phyloP scores from a whole-genome alignment of 2,797 vertebrate species.

The Anabas testudineus region DNA sequence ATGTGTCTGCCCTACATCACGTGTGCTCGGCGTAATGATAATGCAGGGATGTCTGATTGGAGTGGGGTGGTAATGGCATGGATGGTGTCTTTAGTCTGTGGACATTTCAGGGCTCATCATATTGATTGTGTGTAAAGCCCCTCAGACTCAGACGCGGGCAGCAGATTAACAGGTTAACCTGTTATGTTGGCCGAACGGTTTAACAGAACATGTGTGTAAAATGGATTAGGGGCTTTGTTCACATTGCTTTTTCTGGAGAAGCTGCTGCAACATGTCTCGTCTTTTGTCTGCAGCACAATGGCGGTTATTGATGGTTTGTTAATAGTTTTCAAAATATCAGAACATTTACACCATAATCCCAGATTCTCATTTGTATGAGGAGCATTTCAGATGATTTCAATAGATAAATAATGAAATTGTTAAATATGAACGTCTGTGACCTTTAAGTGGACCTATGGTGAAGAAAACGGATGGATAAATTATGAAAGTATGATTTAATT shows the following conservation, averaged over 20 bases:
- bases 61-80: constrained; percentile 42
- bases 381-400: no score
- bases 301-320: background rate
- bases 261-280: constrained; percentile 10
- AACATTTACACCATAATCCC: background rate
- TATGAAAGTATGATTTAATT: no score
- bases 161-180: constrained; percentile 80
- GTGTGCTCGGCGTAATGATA: constrained; percentile 40
- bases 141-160: constrained; percentile 54
- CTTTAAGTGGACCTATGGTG: no score
- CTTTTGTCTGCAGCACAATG: background rate
- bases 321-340: background rate
- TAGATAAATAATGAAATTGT: no score
- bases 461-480: no score
- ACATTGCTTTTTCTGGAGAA: constrained; percentile 41
- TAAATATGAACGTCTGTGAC: no score
- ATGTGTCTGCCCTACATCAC: constrained; percentile 17
- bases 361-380: background rate
- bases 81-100: constrained; percentile 39
- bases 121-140: constrained; percentile 79
- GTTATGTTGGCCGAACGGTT: constrained; percentile 53
- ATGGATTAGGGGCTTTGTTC: constrained; percentile 61
- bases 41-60: constrained; percentile 37
- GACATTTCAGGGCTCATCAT: constrained; percentile 62
- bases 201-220: constrained; percentile 60